Evolutionary conservation across 37 sponge, comb jelly and placozoan species (phyloP).

Genomic region (Halichondria panicea): DNA sequence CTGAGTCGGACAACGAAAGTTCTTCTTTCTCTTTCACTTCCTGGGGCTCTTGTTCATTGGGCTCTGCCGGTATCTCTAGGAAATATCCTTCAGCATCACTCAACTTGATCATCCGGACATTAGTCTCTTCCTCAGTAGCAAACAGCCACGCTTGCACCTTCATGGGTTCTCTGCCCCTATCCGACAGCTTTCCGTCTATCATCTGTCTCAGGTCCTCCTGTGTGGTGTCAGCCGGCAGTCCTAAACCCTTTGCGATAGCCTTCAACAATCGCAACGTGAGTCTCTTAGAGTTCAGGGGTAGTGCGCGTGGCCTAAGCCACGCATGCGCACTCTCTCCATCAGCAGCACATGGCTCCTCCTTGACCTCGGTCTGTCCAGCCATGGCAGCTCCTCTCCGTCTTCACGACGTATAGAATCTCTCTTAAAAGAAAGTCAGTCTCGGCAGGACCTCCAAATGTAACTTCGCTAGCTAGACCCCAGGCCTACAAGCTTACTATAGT

Average conservation of each 20-base stretch:
- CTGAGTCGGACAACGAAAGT: no score
- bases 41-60: background rate
- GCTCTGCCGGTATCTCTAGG: slow-evolving; percentile 2
- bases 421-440: no score
- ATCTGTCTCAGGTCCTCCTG: slow-evolving; percentile 13
- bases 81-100: slow-evolving; percentile 27
- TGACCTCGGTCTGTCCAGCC: background rate
- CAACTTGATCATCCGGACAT: no score
- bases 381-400: background rate
- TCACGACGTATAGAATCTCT: no score
- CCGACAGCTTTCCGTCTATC: slow-evolving; percentile 8
- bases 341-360: no score
- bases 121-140: no score
- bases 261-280: background rate
- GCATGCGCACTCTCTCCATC: background rate
- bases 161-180: slow-evolving; percentile 3
- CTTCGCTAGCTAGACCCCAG: no score
- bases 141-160: slow-evolving; percentile 20
- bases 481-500: no score
- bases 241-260: background rate
- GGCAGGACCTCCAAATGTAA: slow-evolving; percentile 2
- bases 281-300: slow-evolving; percentile 22
- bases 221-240: slow-evolving; percentile 2
- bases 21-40: background rate
- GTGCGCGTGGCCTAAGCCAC: background rate